Evolutionary conservation across 2,113 vertebrate genomes (phyloP), one percentile per base, ranked within the genome.

Genomic region (Felis chaus): DNA sequence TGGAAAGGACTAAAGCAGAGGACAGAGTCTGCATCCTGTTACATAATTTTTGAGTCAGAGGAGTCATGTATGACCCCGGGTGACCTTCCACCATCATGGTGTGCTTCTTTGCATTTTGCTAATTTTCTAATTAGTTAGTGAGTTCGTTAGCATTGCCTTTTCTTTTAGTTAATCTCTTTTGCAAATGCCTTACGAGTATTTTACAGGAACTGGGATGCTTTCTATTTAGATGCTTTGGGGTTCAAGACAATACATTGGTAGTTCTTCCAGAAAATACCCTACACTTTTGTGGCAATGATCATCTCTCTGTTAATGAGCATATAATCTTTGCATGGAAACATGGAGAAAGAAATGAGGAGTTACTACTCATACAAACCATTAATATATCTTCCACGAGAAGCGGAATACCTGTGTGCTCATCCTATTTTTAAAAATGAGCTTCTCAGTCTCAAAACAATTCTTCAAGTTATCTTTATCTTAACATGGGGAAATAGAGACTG

Each of bases 231-330:
- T 33, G 12, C 10, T 65, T 33, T 39, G 10, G 10, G 3, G 5
- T 39, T 76, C 7, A 63, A 89, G 61, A 81, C 1, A 63, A 57
- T 5, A 68, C 4, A 13, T 2, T 31, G n/a, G 33, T 15, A 39
- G 4, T 14, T 39, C 1, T 45, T 78, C 10, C 31, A 83, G 10
- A 14, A 36, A 83, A 25, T 33, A 39, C 2, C 15, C 3, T 4
- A 4, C 23, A 3, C 5, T 82, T 85, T 33, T 23, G 19, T 55
- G 14, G 5, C 23, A n/a, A 29, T 0, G 0, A 0, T 27, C 1
- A 31, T 50, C 21, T 48, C 31, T 14, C 57, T 61, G 8, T 45
- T 61, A 71, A 31, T 71, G 50, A 84, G 31, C 7, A 7, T 4
- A 33, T 15, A 12, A 18, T 33, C 55, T 68, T 90, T 65, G 39